These are phyloP conservation scores for Etheostoma nigrum DNA, from an alignment of 2,797 vertebrate species.

Conservation along the genomic window DNA sequence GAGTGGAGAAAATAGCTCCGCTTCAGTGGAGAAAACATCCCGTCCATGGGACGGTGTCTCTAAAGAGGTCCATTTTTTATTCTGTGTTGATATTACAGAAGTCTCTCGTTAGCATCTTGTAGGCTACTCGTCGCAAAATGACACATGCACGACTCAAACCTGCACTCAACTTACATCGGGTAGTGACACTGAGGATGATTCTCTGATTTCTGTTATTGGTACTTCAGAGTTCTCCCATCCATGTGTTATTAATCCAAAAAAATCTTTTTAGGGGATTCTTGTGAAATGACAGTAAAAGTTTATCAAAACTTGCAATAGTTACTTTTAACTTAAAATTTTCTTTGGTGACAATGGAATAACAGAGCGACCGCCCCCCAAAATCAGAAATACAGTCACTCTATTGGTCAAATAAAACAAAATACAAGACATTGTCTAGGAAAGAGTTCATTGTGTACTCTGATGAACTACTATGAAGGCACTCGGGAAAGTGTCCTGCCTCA, in stretches of 20 bases:
- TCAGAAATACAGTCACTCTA: not conserved
- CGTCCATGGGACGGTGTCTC: no score
- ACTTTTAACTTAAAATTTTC: not conserved
- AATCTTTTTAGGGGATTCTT: slow-evolving; percentile 17
- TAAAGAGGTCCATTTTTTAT: no score
- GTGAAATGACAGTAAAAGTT: slow-evolving; percentile 16
- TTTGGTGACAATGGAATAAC: slow-evolving; percentile 5
- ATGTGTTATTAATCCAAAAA: slow-evolving; percentile 5
- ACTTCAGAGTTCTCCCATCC: slow-evolving; percentile 17
- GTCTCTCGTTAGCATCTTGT: no score
- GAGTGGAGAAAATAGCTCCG: no score
- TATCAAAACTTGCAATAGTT: not conserved
- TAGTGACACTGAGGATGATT: slow-evolving; percentile 8
- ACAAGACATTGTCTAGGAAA: not conserved
- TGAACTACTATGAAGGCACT: slow-evolving; percentile 6
- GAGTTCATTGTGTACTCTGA: not conserved
- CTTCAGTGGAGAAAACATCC: no score
- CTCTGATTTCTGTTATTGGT: slow-evolving; percentile 60
- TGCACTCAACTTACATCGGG: no score
- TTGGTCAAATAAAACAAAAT: slow-evolving; percentile 7
- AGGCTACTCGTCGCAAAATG: no score
- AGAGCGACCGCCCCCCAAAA: not conserved
- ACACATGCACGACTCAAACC: no score
- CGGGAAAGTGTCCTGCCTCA: slow-evolving; percentile 1
- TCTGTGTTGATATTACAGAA: no score